Evolutionary conservation across 2,888 invertebrate genomes (phyloP).

Genomic region (Drosophila acutilabella): DNA sequence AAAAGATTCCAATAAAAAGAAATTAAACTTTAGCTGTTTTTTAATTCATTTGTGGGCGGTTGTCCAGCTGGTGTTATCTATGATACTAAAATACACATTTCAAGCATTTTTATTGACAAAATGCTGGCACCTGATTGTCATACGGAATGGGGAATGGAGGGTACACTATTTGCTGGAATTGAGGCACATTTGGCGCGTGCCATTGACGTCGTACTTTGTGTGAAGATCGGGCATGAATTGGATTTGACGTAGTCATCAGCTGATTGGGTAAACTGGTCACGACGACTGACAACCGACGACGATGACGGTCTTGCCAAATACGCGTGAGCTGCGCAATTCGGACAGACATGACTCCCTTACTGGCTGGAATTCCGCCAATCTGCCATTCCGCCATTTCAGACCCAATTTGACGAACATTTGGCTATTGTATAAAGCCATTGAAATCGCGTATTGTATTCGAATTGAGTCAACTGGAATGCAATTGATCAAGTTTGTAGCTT

Average conservation of each 20-base stretch:
- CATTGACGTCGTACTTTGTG: constrained; percentile 18
- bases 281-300: constrained; percentile 18
- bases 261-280: constrained; percentile 50
- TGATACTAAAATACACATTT: constrained; percentile 22
- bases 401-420: too few relatives aligned
- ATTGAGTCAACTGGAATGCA: too few relatives aligned
- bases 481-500: too few relatives aligned
- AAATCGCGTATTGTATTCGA: too few relatives aligned
- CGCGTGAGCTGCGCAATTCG: constrained; percentile 54
- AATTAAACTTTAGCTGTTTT: background rate
- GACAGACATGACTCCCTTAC: constrained; percentile 13
- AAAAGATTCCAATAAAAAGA: background rate
- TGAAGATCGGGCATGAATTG: constrained; percentile 30
- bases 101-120: constrained; percentile 16
- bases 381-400: too few relatives aligned
- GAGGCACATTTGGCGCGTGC: constrained; percentile 50
- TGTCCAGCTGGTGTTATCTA: constrained; percentile 2
- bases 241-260: constrained; percentile 37
- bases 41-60: background rate
- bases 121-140: constrained; percentile 44
- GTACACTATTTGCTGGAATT: constrained; percentile 16
- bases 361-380: too few relatives aligned
- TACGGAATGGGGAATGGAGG: constrained; percentile 38
- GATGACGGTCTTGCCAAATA: constrained; percentile 49
- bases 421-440: too few relatives aligned